These are phyloP conservation scores for Rhizomys pruinosus DNA, from an alignment of 2,113 vertebrate species.

Conservation along the genomic window DNA sequence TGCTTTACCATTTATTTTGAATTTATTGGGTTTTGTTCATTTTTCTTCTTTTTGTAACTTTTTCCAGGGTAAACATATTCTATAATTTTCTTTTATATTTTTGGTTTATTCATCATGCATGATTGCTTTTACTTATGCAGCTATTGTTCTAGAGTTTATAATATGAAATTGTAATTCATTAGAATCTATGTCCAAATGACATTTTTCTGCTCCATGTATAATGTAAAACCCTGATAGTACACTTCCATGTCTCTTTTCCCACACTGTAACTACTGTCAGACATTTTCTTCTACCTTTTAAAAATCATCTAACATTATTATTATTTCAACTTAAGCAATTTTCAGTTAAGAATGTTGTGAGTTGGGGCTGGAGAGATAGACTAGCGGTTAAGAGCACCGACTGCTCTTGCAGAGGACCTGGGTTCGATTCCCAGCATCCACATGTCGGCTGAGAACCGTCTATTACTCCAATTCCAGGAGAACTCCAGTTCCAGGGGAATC, in stretches of 20 bases:
- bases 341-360: not conserved
- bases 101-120: not conserved
- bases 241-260: not conserved
- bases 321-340: not conserved
- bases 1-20: not conserved
- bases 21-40: not conserved
- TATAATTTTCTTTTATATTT: not conserved
- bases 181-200: not conserved
- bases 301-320: not conserved
- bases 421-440: too few relatives aligned
- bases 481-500: too few relatives aligned
- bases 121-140: not conserved
- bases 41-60: constrained; percentile 51
- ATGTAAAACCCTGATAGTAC: not conserved
- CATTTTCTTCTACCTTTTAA: not conserved
- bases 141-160: not conserved
- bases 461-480: too few relatives aligned
- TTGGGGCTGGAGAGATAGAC: too few relatives aligned
- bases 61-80: not conserved
- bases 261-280: not conserved
- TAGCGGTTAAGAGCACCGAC: too few relatives aligned
- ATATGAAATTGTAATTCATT: not conserved
- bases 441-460: too few relatives aligned
- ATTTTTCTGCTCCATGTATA: not conserved
- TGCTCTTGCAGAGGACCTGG: too few relatives aligned